Conservation (phyloP, 2,113 vertebrate species). For the Melanotaenia duboulayi region DNA sequence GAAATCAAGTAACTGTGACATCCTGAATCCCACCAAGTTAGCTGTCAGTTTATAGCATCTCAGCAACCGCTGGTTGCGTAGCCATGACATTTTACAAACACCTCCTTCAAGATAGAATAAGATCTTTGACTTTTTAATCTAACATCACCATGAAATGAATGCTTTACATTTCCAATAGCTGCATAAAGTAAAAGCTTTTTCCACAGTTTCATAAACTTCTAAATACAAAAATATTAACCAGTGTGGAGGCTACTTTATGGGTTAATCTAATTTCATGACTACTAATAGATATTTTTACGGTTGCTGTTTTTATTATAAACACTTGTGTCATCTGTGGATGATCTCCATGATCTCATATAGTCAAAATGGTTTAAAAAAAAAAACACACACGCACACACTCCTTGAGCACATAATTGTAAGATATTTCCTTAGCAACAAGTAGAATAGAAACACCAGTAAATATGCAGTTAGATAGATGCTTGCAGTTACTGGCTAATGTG, state of each 20-base stretch:
- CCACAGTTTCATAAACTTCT: no score
- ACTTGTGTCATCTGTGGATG: neutral
- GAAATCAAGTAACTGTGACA: no score
- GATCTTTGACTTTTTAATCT: no score
- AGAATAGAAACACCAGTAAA: neutral
- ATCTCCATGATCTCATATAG: constrained; percentile 27
- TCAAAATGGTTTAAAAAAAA: neutral
- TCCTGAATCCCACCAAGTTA: no score
- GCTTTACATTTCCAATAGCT: no score
- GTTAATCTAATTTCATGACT: neutral
- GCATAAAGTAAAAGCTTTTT: no score
- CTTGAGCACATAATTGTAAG: neutral
- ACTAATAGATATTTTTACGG: constrained; percentile 10
- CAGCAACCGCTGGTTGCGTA: neutral
- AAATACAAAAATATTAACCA: no score
- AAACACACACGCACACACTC: neutral
- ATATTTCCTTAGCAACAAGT: constrained; percentile 16
- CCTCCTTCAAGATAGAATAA: no score
- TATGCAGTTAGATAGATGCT: neutral
- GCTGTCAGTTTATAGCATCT: neutral
- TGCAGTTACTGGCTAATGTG: neutral
- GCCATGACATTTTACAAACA: no score
- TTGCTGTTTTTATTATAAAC: constrained; percentile 2
- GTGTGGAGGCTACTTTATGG: no score
- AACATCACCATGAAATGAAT: no score